Conservation (phyloP, 1,140 invertebrate species). For the Philotrypesis tridentata region DNA sequence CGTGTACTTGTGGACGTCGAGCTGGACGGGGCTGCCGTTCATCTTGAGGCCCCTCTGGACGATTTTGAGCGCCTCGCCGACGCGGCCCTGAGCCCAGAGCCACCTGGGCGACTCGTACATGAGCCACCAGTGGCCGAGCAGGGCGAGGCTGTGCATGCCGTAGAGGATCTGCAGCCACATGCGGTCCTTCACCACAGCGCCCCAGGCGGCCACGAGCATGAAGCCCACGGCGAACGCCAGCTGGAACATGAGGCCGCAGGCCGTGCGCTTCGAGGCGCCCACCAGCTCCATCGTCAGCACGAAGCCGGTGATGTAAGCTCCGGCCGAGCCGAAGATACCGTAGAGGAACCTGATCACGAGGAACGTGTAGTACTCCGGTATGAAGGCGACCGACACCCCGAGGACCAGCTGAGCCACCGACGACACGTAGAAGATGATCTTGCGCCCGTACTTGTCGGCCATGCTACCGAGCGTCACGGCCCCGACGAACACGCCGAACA, state of each 20-base stretch:
- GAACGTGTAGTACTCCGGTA: slow-evolving; percentile 84
- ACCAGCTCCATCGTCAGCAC: slow-evolving; percentile 92
- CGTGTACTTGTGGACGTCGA: slow-evolving; percentile 79
- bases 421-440: slow-evolving; percentile 86
- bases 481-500: slow-evolving; percentile 92
- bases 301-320: slow-evolving; percentile 88
- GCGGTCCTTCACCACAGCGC: slow-evolving; percentile 84
- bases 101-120: slow-evolving; percentile 90
- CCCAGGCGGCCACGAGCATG: slow-evolving; percentile 88
- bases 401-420: slow-evolving; percentile 81
- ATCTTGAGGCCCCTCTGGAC: slow-evolving; percentile 82
- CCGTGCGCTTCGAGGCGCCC: slow-evolving; percentile 85
- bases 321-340: slow-evolving; percentile 88
- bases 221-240: slow-evolving; percentile 87
- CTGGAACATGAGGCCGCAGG: slow-evolving; percentile 88
- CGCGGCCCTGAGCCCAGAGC: slow-evolving; percentile 86
- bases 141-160: slow-evolving; percentile 82
- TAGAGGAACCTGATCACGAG: slow-evolving; percentile 82
- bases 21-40: slow-evolving; percentile 77
- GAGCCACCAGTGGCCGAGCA: slow-evolving; percentile 88
- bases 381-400: slow-evolving; percentile 83
- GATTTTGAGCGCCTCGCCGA: slow-evolving; percentile 81
- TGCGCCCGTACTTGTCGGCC: slow-evolving; percentile 90
- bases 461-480: slow-evolving; percentile 88
- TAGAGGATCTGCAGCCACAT: slow-evolving; percentile 85